Evolutionary conservation across 1,140 invertebrate species (phyloP), one percentile per base, ranked within the genome.

Genomic region (Sipha flava): DNA sequence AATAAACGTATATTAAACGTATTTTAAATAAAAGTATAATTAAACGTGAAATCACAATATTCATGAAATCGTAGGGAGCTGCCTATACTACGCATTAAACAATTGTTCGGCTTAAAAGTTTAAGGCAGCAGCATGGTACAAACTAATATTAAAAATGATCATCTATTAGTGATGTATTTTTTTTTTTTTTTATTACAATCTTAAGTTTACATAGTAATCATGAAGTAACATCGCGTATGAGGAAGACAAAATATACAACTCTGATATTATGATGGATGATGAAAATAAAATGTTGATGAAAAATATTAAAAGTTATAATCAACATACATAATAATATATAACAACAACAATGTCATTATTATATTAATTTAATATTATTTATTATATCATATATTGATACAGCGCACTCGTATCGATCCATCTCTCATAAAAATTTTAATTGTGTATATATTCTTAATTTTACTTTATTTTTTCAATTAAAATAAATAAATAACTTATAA

Each of bases 71-170:
- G 18, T 9, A 9, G 1, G 14, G 40, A 45, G 21, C 40, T 68
- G 64, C 64, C 14, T 68, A 29, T 18, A 45, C 40, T 68, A 45
- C 12, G 23, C 64, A 9, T 45, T 45, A 68, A 45, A 68, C 23
- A 45, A 45, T 68, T 26, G 37, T 16, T 12, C 31, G 18, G 45
- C 7, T 75, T 73, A 40, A 54, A 52, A 57, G 47, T 54, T 54
- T 75, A 75, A 75, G 72, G 72, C 72, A 75, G 72, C 72, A 75
- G 72, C 72, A 75, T 75, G 72, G 72, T 75, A 18, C 16, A 37
- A 62, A 34, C 5, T 40, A 37, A 64, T 40, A 37, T n/a, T n/a
- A n/a, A n/a, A n/a, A n/a, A n/a, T n/a, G n/a, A n/a, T n/a, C n/a
- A n/a, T n/a, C n/a, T n/a, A n/a, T n/a, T n/a, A 23, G 43, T 66